Base-by-base conservation (phyloP, 2,888 invertebrate genomes). In the Pilophorus perplexus region DNA sequence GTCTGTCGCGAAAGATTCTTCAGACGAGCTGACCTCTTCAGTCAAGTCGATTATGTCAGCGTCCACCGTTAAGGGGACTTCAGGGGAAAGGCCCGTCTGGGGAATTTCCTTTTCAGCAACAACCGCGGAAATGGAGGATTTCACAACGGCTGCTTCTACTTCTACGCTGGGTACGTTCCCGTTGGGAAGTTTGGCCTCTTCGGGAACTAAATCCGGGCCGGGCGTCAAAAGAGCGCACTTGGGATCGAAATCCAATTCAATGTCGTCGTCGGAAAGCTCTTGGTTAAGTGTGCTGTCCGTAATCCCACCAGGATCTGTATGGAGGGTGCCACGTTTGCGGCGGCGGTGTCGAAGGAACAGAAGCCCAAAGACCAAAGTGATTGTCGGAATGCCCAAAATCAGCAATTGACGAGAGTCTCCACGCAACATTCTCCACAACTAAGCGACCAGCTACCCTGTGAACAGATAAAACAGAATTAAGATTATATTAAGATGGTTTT, bases 301-400 rank as follows among this genome's bases (percentile, higher is more conserved):
- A 64, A 25, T 38, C 40, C 66, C 46, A 55, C 68, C 66, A 40
- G 52, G 68, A 44, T 68, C 69, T 67, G 64, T 67, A 44, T 50
- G 67, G 67, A 48, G 65, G 69, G 28, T 64, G 52, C 67, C 67
- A 59, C 67, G 62, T 67, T 65, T 67, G 64, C 67, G 69, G 67
- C 66, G 68, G 50, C 67, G 67, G 60, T 59, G 64, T 66, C 66
- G 67, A 37, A 70, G 64, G 67, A 69, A 68, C 28, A 70, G 65
- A 16, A 70, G 50, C 42, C 70, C 69, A 38, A 70, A 33, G 28
- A 70, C 48, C 18, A 69, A 57, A 33, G 68, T 68, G 38, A 68
- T 37, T 22, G 68, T 66, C 4, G 70, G 70, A 18, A 70, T 60
- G 62, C 64, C 64, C 20, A 68, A 20, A 23, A 64, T 64, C 27